phyloP scores from a whole-genome alignment of 2,797 vertebrate genomes.

The Girardinus metallicus region DNA sequence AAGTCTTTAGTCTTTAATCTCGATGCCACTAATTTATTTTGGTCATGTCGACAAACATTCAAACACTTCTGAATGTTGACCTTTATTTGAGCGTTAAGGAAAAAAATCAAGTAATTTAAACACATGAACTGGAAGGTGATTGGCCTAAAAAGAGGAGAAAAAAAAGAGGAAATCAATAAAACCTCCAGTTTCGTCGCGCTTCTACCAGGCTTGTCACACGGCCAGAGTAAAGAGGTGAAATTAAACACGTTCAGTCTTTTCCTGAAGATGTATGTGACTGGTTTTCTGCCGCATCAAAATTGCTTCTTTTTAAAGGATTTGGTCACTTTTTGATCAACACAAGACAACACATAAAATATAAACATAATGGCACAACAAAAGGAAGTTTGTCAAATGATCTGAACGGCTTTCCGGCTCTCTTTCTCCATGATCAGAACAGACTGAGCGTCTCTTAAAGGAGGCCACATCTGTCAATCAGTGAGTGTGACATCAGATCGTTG shows the following conservation, averaged over 20 bases:
- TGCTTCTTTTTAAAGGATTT: background rate
- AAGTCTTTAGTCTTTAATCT: background rate
- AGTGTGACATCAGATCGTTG: background rate
- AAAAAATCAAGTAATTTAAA: slow-evolving; percentile 2
- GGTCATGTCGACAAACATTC: background rate
- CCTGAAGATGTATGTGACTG: background rate
- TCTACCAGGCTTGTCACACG: background rate
- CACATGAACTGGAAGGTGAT: slow-evolving; percentile 1
- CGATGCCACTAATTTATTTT: background rate
- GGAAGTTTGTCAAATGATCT: background rate
- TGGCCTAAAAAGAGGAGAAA: background rate
- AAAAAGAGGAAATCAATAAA: slow-evolving; percentile 10
- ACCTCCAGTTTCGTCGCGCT: background rate
- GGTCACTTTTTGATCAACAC: background rate
- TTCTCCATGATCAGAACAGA: background rate
- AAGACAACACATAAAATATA: background rate
- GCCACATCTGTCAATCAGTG: background rate
- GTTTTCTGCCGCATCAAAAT: background rate
- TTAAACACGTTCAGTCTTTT: background rate
- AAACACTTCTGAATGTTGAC: background rate
- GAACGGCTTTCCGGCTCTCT: no score
- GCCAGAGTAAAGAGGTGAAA: background rate
- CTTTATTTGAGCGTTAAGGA: background rate
- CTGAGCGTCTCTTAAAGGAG: background rate
- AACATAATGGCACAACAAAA: background rate